These are phyloP conservation scores for Brevimyrus niger DNA, from an alignment of 2,113 vertebrate genomes.

Conservation along the genomic window DNA sequence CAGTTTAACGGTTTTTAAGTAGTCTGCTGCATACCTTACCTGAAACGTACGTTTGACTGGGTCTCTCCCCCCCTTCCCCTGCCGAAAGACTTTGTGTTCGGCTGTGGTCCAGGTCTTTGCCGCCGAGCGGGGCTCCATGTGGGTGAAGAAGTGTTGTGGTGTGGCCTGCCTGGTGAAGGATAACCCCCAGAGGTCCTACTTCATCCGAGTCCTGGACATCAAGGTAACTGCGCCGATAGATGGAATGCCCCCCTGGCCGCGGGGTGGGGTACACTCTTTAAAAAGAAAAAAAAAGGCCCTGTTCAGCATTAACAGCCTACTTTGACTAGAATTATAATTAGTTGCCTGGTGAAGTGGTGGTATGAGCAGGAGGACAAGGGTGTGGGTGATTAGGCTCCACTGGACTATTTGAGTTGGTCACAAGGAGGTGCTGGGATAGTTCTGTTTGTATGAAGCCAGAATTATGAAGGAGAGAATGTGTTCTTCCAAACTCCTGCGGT, in stretches of 20 bases:
- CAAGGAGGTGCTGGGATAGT: neutral
- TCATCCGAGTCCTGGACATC: constrained; percentile 91
- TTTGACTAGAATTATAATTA: neutral
- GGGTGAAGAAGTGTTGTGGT: constrained; percentile 92
- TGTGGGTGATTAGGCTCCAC: neutral
- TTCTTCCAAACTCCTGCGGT: neutral
- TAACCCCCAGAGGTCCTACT: constrained; percentile 98
- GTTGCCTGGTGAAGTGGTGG: neutral
- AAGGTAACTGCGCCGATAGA: neutral
- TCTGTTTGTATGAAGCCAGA: neutral
- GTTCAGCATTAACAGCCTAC: neutral
- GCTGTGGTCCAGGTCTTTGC: constrained; percentile 92
- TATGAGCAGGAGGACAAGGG: neutral
- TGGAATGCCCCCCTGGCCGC: neutral
- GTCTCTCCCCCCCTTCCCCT: neutral
- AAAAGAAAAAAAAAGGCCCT: neutral
- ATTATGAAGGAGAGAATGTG: neutral
- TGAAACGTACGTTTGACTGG: neutral
- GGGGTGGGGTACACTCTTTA: neutral
- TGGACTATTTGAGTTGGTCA: neutral
- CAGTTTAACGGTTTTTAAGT: neutral
- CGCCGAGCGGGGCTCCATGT: constrained; percentile 76
- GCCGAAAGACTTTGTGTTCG: constrained; percentile 76
- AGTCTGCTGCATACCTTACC: neutral
- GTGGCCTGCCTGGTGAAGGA: constrained; percentile 96